A percentile compares a stretch with the other conserved stretches of the same genome.
These are phyloP conservation scores for Sclerodermus sp. DNA, from an alignment of 2,888 invertebrate species.

Conservation along the genomic window DNA sequence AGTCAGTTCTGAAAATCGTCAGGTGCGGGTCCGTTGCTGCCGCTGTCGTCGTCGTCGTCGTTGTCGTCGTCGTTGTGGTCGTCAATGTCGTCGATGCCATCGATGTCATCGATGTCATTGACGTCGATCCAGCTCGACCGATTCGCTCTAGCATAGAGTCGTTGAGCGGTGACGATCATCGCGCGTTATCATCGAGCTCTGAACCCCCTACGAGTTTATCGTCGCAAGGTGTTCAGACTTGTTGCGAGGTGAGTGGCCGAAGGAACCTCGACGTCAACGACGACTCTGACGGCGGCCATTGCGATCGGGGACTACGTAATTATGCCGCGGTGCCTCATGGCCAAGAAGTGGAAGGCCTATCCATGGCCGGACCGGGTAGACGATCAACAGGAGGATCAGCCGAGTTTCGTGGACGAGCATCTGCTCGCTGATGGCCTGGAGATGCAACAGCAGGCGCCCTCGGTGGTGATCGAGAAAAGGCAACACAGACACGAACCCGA, in stretches of 20 bases:
- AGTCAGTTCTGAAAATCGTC: too few relatives aligned
- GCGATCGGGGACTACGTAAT: background rate
- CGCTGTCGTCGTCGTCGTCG: slow-evolving; percentile 3
- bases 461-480: slow-evolving; percentile 65
- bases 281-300: background rate
- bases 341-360: slow-evolving; percentile 92
- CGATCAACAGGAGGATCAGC: slow-evolving; percentile 50
- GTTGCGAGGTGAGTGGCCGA: background rate
- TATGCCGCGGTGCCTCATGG: slow-evolving; percentile 95
- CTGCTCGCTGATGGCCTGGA: slow-evolving; percentile 20
- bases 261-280: background rate
- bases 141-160: too few relatives aligned
- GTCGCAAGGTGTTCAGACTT: too few relatives aligned
- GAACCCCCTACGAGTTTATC: too few relatives aligned
- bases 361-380: slow-evolving; percentile 71
- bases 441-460: slow-evolving; percentile 45
- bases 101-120: background rate
- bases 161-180: too few relatives aligned
- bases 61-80: slow-evolving; percentile 5
- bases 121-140: too few relatives aligned
- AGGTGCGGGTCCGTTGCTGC: too few relatives aligned
- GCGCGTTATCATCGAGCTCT: background rate
- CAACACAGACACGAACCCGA: slow-evolving; percentile 44
- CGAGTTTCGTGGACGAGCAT: slow-evolving; percentile 30
- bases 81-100: slow-evolving; percentile 11